phyloP scores from a whole-genome alignment of 2,797 vertebrate genomes.

The Neostethus bicornis region DNA sequence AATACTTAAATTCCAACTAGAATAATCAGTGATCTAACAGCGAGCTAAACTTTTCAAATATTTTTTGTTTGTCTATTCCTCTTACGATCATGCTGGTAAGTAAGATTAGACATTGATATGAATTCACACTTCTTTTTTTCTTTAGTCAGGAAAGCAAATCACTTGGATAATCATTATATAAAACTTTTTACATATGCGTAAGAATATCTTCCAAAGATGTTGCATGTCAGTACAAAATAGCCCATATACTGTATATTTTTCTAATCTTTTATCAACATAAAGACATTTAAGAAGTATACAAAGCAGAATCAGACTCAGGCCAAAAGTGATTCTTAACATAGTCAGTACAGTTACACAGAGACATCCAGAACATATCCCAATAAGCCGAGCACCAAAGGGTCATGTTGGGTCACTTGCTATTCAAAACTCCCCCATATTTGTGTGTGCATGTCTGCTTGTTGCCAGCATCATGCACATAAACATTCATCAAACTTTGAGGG shows the following conservation, averaged over 20 bases:
- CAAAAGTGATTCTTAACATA: slow-evolving; percentile 42
- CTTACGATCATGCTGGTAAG: slow-evolving; percentile 33
- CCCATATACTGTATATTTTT: no score
- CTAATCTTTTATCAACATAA: no score
- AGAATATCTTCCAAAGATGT: slow-evolving; percentile 27
- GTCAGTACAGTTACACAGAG: slow-evolving; percentile 20
- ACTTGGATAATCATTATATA: slow-evolving; percentile 7
- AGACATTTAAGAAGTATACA: slow-evolving; percentile 32
- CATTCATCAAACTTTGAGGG: slow-evolving; percentile 58
- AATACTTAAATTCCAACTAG: slow-evolving; percentile 57
- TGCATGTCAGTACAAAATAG: no score
- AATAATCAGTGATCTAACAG: slow-evolving; percentile 60
- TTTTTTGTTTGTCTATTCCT: slow-evolving; percentile 50
- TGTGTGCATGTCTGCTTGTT: slow-evolving; percentile 16
- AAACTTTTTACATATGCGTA: slow-evolving; percentile 29
- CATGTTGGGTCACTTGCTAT: slow-evolving; percentile 32
- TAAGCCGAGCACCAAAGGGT: slow-evolving; percentile 19
- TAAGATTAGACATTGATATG: slow-evolving; percentile 40
- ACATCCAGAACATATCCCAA: slow-evolving; percentile 17
- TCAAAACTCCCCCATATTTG: slow-evolving; percentile 39
- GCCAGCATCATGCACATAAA: slow-evolving; percentile 29
- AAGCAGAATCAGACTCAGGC: slow-evolving; percentile 38
- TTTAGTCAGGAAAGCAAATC: slow-evolving; percentile 27
- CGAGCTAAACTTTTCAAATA: slow-evolving; percentile 57
- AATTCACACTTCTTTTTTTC: slow-evolving; percentile 21